Evolutionary conservation across 2,113 vertebrate genomes (phyloP), one percentile per base, ranked within the genome.

Genomic region (Gymnobelideus leadbeateri): DNA sequence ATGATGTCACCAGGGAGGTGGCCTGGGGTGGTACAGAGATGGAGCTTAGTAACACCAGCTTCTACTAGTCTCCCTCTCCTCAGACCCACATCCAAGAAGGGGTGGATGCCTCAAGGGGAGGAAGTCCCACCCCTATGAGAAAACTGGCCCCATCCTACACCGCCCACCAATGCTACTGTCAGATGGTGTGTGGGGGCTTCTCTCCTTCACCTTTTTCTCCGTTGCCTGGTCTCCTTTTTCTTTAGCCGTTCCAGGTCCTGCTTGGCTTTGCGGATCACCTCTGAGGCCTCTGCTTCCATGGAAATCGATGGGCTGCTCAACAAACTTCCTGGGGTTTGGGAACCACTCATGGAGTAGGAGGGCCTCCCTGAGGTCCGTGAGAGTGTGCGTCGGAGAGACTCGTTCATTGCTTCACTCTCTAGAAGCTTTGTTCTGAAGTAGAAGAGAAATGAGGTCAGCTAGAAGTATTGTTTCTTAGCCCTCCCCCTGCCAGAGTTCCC

Each of bases 371-470:
- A 99, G n/a, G 98, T 97, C 0, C 99, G 99, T 0, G 99, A 99
- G 7, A 99, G 98, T 95, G 98, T 99, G 54, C 99, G 99, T 0
- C 99, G 99, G 93, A 99, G 95, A 0, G 99, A 99, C 97, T 99
- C 99, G 0, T 99, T 99, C 99, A 99, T 99, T 94, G 99, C 99
- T 96, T 99, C 99, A 0, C 99, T 99, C 98, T 99, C 99, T 95
- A 99, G 97, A 0, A 99, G 99, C 98, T 99, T 99, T 0, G 99
- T 99, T 98, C 99, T 99, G 94, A 0, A 11, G 28, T 91, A 46
- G 16, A 50, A 89, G 3, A 92, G 2, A 37, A 3, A 21, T 16
- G 49, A 0, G 26, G 89, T 92, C 46, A 93, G 53, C 11, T 0
- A 1, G 1, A 52, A 0, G 0, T 0, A 8, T 49, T 50, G 24